A percentile compares a stretch with the other conserved stretches of the same genome.
Conservation (phyloP, 2,113 vertebrate species). For the Brachyhypopomus occidentalis region DNA sequence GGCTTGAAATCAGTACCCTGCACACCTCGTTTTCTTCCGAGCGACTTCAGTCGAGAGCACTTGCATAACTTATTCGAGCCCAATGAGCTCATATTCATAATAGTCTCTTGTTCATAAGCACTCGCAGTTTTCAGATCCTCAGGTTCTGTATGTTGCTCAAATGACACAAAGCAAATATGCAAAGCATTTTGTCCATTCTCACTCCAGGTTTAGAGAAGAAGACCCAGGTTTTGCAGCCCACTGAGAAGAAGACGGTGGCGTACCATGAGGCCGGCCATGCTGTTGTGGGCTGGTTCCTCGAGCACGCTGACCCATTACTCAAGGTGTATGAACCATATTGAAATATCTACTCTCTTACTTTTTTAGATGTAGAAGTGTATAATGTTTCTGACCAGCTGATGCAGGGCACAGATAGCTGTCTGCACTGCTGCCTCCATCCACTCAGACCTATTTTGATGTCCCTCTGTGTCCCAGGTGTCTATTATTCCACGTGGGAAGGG, state of each 20-base stretch:
- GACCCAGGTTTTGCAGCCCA: conserved; percentile 69
- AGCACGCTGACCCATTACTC: conserved; percentile 68
- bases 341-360: too few species aligned
- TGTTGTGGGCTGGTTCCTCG: conserved; percentile 71
- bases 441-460: background rate
- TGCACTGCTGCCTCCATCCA: too few species aligned
- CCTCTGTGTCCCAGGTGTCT: conserved; percentile 65
- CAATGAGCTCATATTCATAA: background rate
- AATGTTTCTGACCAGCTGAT: too few species aligned
- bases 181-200: background rate
- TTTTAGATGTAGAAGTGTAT: too few species aligned
- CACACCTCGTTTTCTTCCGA: background rate
- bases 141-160: background rate
- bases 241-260: conserved; percentile 66
- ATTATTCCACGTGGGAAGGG: conserved; percentile 70
- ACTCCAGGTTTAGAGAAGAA: conserved; percentile 72
- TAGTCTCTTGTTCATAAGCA: background rate
- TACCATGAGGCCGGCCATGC: conserved; percentile 71
- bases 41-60: background rate
- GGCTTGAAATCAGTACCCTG: conserved; percentile 16
- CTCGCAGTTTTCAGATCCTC: too few species aligned
- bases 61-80: background rate
- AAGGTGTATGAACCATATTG: conserved; percentile 58
- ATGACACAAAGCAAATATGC: background rate
- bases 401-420: background rate